Evolutionary conservation across 2,113 vertebrate species (phyloP).

Genomic region (Hyaena hyaena): DNA sequence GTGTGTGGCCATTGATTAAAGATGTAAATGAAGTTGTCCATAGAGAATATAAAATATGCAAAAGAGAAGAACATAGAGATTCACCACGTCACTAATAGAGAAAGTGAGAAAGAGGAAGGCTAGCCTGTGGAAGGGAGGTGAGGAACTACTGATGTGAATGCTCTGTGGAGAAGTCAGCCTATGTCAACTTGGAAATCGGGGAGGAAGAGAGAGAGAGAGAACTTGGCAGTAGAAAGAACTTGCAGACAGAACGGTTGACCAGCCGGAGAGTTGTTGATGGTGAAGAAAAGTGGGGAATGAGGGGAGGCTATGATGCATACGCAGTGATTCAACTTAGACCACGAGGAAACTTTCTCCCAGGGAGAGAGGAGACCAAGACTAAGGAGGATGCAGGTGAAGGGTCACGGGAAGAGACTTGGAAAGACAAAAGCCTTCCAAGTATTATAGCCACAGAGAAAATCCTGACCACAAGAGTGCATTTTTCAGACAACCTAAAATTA

Average conservation of each 20-base stretch:
- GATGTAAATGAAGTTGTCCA: neutral
- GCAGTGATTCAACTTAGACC: neutral
- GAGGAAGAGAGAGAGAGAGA: neutral
- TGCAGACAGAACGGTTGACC: neutral
- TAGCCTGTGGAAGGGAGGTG: neutral
- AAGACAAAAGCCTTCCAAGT: neutral
- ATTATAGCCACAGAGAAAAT: neutral
- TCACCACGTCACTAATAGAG: neutral
- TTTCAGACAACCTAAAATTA: neutral
- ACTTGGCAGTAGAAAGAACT: neutral
- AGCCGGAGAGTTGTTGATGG: neutral
- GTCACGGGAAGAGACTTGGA: neutral
- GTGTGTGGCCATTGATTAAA: neutral
- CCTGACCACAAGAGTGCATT: neutral
- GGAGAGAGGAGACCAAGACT: neutral
- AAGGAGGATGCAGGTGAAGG: neutral
- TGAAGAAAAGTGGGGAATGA: neutral
- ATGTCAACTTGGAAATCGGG: too few relatives aligned
- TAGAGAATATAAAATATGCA: neutral
- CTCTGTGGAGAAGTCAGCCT: too few relatives aligned
- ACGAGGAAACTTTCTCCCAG: too few relatives aligned
- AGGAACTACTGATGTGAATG: neutral
- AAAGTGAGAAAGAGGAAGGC: neutral
- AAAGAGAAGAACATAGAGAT: neutral
- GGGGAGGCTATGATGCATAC: neutral